phyloP scores from a whole-genome alignment of 2,797 vertebrate genomes.

The Odontamblyopus rebecca region DNA sequence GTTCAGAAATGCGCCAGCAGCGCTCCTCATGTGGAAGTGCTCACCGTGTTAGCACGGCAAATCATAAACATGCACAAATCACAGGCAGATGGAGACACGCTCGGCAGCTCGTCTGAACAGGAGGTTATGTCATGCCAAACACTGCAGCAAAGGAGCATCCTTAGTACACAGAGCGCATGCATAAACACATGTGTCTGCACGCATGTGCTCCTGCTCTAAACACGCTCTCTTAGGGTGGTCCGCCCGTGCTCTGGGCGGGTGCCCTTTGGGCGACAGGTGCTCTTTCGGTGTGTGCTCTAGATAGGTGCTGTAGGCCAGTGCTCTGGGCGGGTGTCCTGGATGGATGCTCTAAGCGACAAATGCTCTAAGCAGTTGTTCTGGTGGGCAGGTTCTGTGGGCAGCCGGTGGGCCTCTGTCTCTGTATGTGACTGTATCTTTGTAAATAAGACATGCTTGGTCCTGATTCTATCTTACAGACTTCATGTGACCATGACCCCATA shows the following conservation, averaged over 20 bases:
- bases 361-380: background rate
- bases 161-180: conserved; percentile 53
- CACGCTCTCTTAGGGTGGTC: conserved; percentile 67
- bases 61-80: conserved; percentile 79
- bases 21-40: conserved; percentile 73
- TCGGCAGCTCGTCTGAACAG: conserved; percentile 69
- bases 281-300: background rate
- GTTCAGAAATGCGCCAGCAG: conserved; percentile 57
- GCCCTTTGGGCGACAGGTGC: background rate
- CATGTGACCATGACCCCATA: background rate
- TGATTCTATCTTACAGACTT: background rate
- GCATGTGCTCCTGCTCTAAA: conserved; percentile 63
- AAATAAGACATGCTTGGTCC: background rate
- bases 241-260: conserved; percentile 19
- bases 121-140: conserved; percentile 33
- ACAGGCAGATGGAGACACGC: conserved; percentile 76
- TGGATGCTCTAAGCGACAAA: background rate
- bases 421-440: background rate
- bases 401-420: background rate
- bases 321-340: too few relatives aligned
- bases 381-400: background rate
- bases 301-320: background rate
- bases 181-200: conserved; percentile 56
- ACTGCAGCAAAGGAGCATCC: conserved; percentile 35
- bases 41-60: conserved; percentile 71